phyloP scores from a whole-genome alignment of 2,113 vertebrate genomes.

The Sprattus sprattus region DNA sequence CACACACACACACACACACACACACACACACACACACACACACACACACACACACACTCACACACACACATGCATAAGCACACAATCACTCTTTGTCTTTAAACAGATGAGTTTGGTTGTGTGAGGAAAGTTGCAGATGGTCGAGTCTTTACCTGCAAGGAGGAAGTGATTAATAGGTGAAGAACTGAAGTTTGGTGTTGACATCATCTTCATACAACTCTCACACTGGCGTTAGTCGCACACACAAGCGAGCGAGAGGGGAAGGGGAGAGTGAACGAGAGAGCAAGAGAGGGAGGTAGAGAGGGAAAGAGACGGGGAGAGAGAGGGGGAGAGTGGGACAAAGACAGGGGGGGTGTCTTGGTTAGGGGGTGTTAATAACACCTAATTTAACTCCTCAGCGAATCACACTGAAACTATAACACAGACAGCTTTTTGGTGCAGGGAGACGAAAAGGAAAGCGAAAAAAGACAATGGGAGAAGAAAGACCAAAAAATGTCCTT shows the following conservation, averaged over 20 bases:
- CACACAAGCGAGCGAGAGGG: constrained; percentile 21
- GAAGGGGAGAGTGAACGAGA: constrained; percentile 32
- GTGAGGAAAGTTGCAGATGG: constrained; percentile 47
- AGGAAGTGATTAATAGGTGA: background rate
- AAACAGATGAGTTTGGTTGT: constrained; percentile 60
- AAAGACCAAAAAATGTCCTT: background rate
- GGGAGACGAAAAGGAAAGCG: background rate
- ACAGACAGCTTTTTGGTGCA: constrained; percentile 62
- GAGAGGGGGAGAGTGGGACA: background rate
- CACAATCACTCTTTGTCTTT: constrained; percentile 35
- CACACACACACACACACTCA: constrained; percentile 21
- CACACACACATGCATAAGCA: background rate
- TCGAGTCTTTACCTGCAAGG: constrained; percentile 27
- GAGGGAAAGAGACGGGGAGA: constrained; percentile 27
- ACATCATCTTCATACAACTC: constrained; percentile 14
- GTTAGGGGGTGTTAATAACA: constrained; percentile 64
- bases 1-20: background rate
- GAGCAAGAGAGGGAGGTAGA: constrained; percentile 9
- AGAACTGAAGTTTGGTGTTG: constrained; percentile 8
- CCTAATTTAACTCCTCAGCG: constrained; percentile 62
- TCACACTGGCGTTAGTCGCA: constrained; percentile 54
- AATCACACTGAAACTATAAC: constrained; percentile 66
- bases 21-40: background rate
- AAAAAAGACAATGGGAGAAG: constrained; percentile 23
- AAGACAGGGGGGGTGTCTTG: constrained; percentile 35